Percentiles rank a stretch among this genome's conserved stretches.
phyloP scores from a whole-genome alignment of 2,888 invertebrate species.

The Cryptus armator region DNA sequence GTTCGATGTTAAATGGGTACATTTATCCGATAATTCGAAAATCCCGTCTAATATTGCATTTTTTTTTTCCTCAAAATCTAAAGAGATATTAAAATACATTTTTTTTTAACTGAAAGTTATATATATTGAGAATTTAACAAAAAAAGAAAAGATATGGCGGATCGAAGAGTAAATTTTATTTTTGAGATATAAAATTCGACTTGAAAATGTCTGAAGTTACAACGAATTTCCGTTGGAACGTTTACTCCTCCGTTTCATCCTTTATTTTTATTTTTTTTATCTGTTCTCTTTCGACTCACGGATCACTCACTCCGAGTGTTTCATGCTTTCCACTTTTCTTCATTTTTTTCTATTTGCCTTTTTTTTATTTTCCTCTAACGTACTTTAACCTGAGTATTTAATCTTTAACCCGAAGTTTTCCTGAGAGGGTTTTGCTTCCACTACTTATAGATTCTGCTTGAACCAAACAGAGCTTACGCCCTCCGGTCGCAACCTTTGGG shows the following conservation, averaged over 20 bases:
- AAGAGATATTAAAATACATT: too few species aligned
- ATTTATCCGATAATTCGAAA: too few species aligned
- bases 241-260: not conserved
- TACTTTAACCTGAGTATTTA: constrained; percentile 30
- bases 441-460: constrained; percentile 6
- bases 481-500: constrained; percentile 25
- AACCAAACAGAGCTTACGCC: constrained; percentile 18
- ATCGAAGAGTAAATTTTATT: not conserved
- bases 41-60: too few species aligned
- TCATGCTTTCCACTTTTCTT: not conserved
- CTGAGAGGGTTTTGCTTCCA: not conserved
- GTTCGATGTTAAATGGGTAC: too few species aligned
- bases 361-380: not conserved
- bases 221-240: not conserved
- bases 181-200: not conserved
- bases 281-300: not conserved
- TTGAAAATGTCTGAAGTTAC: not conserved
- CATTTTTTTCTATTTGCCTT: not conserved
- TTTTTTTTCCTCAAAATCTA: too few species aligned
- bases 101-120: too few species aligned
- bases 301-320: not conserved
- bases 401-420: constrained; percentile 31
- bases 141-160: too few species aligned
- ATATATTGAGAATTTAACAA: too few species aligned
- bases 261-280: not conserved